Base-by-base conservation (phyloP, 2,113 vertebrate species). In the Pterophyllum scalare region DNA sequence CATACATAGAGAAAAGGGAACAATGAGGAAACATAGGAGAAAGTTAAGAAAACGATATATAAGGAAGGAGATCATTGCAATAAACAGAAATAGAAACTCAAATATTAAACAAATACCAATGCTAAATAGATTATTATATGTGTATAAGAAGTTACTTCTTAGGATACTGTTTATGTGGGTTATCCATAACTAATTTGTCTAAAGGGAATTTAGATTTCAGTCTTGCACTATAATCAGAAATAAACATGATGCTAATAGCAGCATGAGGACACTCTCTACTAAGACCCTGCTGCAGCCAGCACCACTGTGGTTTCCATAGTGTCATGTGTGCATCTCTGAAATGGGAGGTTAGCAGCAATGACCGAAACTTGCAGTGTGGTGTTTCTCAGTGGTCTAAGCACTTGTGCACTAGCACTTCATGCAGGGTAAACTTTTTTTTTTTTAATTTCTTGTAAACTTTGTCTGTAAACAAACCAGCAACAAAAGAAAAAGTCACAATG, bases 1-100 rank as follows among this genome's bases (percentile, higher is more conserved):
- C 20, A 8, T 33, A 40, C 3, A 40, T 14, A 38, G 38, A 0
- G 35, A 0, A 0, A 65, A 40, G n/a, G 22, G 24, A 65, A 43
- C 22, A 13, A 9, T 40, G 4, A 38, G 35, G n/a, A 17, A 49
- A 64, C 38, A 40, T n/a, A 0, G 61, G 38, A 40, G 7, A 64
- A 22, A 0, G 0, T 20, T 12, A 40, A 64, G 0, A 22, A 15
- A 46, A 24, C 15, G 38, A 15, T 24, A 24, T 22, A 15, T 13
- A 43, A 15, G 12, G 61, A 6, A 24, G 1, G n/a, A 65, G 38
- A 65, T 65, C n/a, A 65, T 7, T 65, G 35, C 24, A 65, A 0
- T 7, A 24, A 14, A 65, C 7, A 35, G 0, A 2, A 22, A 1
- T n/a, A 24, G 0, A 65, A 65, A 24, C 13, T 17, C 2, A 65